Evolutionary conservation across 2,888 invertebrate genomes (phyloP).

Genomic region (Corythucha ciliata): DNA sequence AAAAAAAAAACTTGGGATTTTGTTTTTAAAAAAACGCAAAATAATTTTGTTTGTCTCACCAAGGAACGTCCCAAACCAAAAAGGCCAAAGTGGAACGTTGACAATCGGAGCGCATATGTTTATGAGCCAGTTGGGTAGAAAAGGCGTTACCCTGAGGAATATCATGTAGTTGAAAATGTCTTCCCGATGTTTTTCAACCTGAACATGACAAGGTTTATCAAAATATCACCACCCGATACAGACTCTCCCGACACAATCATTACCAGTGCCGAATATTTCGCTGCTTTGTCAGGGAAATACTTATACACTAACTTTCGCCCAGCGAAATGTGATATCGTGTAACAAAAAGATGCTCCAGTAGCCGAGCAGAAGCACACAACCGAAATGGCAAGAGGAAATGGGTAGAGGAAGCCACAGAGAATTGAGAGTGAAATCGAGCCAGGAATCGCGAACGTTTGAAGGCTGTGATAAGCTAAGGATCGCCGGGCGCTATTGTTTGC

Average conservation of each 20-base stretch:
- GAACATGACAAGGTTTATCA: no score
- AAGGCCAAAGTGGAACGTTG: conserved; percentile 84
- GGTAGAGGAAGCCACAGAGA: conserved; percentile 91
- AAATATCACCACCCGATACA: no score
- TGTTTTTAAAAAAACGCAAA: neutral
- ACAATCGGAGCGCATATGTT: conserved; percentile 94
- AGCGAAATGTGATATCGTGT: conserved; percentile 79
- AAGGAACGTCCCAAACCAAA: conserved; percentile 91
- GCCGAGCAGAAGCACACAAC: conserved; percentile 92
- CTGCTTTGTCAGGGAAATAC: conserved; percentile 81
- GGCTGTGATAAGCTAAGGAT: no score
- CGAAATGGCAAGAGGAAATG: conserved; percentile 78
- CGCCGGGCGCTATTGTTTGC: no score
- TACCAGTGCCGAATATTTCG: conserved; percentile 76
- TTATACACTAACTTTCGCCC: conserved; percentile 75
- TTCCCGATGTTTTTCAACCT: conserved; percentile 65
- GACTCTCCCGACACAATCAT: no score
- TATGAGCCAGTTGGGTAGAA: conserved; percentile 99
- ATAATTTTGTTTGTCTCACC: conserved; percentile 47
- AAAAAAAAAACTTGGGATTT: neutral
- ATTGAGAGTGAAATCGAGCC: conserved; percentile 97
- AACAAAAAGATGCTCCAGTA: conserved; percentile 90
- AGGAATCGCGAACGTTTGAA: conserved; percentile 99
- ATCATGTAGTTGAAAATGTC: conserved; percentile 92
- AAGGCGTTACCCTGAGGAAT: conserved; percentile 92